Evolutionary conservation across 2,797 vertebrate genomes (phyloP).

Genomic region (Smutsia temminckii): DNA sequence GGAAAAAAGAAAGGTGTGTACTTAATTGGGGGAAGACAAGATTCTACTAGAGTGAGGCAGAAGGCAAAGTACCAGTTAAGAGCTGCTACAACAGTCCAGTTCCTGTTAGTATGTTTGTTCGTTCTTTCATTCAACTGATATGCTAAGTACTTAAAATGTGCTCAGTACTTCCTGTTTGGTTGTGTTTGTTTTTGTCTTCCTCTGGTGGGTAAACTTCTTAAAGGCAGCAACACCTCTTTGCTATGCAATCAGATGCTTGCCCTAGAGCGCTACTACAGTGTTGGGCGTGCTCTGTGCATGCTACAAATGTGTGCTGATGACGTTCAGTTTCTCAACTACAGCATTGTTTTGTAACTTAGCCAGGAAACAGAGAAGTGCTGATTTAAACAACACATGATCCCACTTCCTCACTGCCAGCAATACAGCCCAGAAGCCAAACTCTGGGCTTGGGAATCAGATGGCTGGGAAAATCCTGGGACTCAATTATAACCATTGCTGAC

Average conservation of each 20-base stretch:
- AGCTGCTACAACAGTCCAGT: not conserved
- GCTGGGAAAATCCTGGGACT: constrained; percentile 52
- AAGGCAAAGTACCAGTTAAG: not conserved
- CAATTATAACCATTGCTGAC: not conserved
- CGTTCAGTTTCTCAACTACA: constrained; percentile 58
- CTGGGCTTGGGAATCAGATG: constrained; percentile 53
- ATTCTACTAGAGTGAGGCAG: not conserved
- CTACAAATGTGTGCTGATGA: constrained; percentile 55
- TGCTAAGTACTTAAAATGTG: not conserved
- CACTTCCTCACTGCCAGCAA: constrained; percentile 64
- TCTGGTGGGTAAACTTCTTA: constrained; percentile 31
- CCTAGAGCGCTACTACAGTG: not conserved
- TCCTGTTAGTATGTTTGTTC: not conserved
- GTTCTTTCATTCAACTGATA: not conserved
- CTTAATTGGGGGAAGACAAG: not conserved
- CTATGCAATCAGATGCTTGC: not conserved
- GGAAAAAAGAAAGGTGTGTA: not conserved
- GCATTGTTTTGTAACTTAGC: constrained; percentile 76
- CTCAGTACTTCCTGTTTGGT: not conserved
- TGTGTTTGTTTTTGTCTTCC: constrained; percentile 18
- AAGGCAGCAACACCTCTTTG: constrained; percentile 24
- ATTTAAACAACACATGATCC: constrained; percentile 75
- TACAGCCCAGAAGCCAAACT: constrained; percentile 64
- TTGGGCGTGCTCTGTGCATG: not conserved
- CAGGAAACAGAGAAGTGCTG: constrained; percentile 73